These are phyloP conservation scores for Gavialis gangeticus DNA, from an alignment of 2,113 vertebrate genomes.

Conservation along the genomic window DNA sequence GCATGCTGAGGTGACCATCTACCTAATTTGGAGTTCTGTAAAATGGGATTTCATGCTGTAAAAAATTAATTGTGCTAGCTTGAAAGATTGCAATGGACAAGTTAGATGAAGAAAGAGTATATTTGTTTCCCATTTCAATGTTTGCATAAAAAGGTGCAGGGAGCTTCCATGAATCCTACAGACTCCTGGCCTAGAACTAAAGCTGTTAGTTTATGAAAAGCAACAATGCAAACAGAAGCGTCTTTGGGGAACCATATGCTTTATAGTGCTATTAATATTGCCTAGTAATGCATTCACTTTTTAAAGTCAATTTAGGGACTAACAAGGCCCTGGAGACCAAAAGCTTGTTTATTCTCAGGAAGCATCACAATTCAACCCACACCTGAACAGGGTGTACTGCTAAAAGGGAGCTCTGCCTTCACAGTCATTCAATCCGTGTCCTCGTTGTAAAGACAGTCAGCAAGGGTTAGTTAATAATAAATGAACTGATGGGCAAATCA, in stretches of 20 bases:
- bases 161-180: background rate
- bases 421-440: background rate
- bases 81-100: background rate
- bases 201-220: background rate
- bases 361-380: background rate
- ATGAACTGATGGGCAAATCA: accelerated
- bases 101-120: background rate
- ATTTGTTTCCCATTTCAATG: background rate
- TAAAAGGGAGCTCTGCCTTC: background rate
- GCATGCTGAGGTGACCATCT: background rate
- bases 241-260: background rate
- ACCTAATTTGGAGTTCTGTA: background rate
- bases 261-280: background rate
- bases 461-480: background rate
- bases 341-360: background rate
- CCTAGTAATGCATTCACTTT: background rate
- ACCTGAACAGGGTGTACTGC: background rate
- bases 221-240: background rate
- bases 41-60: background rate
- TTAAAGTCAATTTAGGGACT: background rate
- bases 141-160: background rate
- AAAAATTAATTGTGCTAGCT: background rate
- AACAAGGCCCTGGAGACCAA: background rate
- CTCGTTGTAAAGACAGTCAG: background rate
- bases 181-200: background rate